These are phyloP conservation scores for Zapus hudsonius DNA, from an alignment of 2,113 vertebrate genomes.

Conservation along the genomic window DNA sequence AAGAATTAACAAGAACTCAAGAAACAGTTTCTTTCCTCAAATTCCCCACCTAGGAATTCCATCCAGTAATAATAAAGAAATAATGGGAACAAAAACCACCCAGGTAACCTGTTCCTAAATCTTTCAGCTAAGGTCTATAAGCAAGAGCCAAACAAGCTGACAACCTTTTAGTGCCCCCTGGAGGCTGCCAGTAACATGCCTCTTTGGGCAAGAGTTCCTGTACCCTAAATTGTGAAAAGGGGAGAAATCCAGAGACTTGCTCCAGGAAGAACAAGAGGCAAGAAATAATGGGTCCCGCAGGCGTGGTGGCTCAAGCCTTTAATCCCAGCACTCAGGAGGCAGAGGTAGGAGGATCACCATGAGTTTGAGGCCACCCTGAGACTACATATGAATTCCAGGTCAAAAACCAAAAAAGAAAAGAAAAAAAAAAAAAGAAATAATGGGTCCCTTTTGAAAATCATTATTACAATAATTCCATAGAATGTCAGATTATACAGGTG, in stretches of 20 bases:
- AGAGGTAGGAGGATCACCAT: too few relatives aligned
- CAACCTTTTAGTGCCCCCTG: conserved; percentile 16
- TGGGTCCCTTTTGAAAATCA: too few relatives aligned
- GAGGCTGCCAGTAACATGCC: neutral
- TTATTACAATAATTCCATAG: too few relatives aligned
- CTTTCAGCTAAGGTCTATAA: neutral
- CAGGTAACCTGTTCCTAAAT: neutral
- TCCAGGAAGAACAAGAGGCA: neutral
- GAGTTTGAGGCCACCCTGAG: too few relatives aligned
- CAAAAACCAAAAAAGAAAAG: too few relatives aligned
- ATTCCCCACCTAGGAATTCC: neutral
- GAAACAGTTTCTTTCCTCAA: conserved; percentile 10
- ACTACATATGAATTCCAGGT: too few relatives aligned
- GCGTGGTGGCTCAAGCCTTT: too few relatives aligned
- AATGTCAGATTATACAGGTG: too few relatives aligned
- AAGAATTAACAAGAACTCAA: conserved; percentile 20
- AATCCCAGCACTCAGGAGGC: too few relatives aligned
- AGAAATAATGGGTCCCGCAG: too few relatives aligned
- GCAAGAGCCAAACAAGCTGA: neutral
- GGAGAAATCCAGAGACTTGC: neutral
- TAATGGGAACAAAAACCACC: neutral
- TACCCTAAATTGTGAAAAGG: neutral
- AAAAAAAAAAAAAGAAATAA: too few relatives aligned
- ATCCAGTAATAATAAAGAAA: neutral
- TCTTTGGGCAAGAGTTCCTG: neutral